Conservation (phyloP, 2,888 invertebrate genomes). For the Diaphora mendica region DNA sequence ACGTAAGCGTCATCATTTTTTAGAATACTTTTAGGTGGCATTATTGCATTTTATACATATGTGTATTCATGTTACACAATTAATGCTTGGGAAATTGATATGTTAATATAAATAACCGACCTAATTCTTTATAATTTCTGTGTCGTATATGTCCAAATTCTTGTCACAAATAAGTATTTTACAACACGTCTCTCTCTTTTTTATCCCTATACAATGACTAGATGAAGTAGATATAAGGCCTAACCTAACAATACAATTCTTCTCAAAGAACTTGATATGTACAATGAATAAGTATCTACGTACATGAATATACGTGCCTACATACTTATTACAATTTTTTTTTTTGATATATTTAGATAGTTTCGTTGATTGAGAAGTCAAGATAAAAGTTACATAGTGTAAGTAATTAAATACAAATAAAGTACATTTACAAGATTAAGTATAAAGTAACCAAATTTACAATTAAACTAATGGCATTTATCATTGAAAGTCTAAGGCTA, state of each 20-base stretch:
- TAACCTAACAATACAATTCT: conserved; percentile 51
- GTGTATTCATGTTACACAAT: not conserved
- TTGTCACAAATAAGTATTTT: conserved; percentile 20
- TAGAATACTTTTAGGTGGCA: conserved; percentile 28
- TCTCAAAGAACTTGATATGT: conserved; percentile 67
- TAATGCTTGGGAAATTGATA: not conserved
- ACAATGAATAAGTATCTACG: conserved; percentile 54
- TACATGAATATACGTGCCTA: conserved; percentile 33
- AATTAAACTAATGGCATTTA: conserved; percentile 59
- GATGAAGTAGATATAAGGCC: conserved; percentile 56
- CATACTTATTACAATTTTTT: conserved; percentile 42
- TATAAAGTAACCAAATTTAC: conserved; percentile 45
- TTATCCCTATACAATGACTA: conserved; percentile 63
- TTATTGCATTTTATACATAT: conserved; percentile 1
- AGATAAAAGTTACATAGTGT: conserved; percentile 36
- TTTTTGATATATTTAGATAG: conserved; percentile 41
- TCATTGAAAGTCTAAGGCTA: conserved; percentile 65
- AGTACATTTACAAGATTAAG: conserved; percentile 47
- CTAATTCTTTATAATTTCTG: conserved; percentile 9
- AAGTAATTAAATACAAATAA: conserved; percentile 34
- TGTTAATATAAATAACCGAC: conserved; percentile 7
- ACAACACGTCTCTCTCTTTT: conserved; percentile 38
- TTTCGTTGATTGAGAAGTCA: conserved; percentile 60
- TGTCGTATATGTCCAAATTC: not conserved
- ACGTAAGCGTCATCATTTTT: conserved; percentile 36